Evolutionary conservation across 1,140 invertebrate genomes (phyloP).

Genomic region (Tenebrio molitor): DNA sequence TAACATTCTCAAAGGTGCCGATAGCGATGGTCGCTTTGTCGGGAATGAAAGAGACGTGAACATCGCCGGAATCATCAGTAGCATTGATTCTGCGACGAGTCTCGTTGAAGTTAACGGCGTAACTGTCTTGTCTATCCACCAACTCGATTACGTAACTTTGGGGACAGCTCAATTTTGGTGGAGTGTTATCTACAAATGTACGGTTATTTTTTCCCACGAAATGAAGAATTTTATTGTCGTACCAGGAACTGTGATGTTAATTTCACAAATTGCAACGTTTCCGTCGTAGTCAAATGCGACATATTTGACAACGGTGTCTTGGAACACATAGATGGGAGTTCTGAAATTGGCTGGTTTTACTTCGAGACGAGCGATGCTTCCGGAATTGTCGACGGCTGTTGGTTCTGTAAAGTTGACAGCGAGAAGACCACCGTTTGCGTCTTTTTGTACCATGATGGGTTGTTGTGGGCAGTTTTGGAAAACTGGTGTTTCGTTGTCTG

Average conservation of each 20-base stretch:
- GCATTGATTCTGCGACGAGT: slow-evolving; percentile 88
- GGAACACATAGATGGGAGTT: slow-evolving; percentile 90
- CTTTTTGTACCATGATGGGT: slow-evolving; percentile 90
- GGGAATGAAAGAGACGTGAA: slow-evolving; percentile 86
- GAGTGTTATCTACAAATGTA: slow-evolving; percentile 82
- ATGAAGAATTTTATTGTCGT: slow-evolving; percentile 39
- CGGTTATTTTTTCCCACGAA: too few relatives aligned
- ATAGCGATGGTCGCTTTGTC: slow-evolving; percentile 90
- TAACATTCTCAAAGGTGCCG: slow-evolving; percentile 94
- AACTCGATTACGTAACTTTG: slow-evolving; percentile 96
- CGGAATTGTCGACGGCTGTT: slow-evolving; percentile 93
- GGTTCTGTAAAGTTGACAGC: slow-evolving; percentile 95
- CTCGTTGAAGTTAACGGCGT: slow-evolving; percentile 94
- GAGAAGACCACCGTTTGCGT: slow-evolving; percentile 86
- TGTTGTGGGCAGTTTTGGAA: slow-evolving; percentile 97
- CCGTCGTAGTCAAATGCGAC: slow-evolving; percentile 97
- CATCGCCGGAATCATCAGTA: slow-evolving; percentile 91
- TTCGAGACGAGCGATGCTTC: slow-evolving; percentile 92
- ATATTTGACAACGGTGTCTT: slow-evolving; percentile 94
- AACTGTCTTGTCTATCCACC: slow-evolving; percentile 90
- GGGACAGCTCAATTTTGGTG: slow-evolving; percentile 93
- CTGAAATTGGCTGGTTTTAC: slow-evolving; percentile 92
- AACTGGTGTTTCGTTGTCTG: slow-evolving; percentile 94
- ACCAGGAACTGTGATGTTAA: slow-evolving; percentile 93
- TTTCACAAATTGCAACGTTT: slow-evolving; percentile 96